Base-by-base conservation (phyloP, 1,140 invertebrate species). In the Vollenhovia emeryi region DNA sequence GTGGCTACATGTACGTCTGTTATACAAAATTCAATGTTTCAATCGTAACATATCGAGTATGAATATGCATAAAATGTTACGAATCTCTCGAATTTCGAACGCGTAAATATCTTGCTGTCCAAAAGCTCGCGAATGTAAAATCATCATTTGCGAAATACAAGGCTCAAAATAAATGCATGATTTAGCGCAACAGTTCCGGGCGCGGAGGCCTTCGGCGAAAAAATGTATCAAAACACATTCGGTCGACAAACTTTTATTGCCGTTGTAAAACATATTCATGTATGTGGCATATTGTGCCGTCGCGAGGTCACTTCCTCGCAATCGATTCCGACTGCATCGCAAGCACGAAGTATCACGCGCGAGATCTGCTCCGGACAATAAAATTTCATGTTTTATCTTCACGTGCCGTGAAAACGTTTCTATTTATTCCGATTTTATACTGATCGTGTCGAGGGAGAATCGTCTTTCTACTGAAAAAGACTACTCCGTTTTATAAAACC, bases 321-420 rank as follows among this genome's bases (percentile, higher is more conserved):
- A 66, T 66, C 64, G 21, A 68, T 68, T 68, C 24, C 43, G 36
- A 68, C 30, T 40, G 64, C 11, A 68, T 24, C 18, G 64, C 50
- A 75, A 60, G 33, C 50, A 30, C 36, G n/a, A 21, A 57, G 40
- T 74, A 52, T 36, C 36, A 9, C 6, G 13, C 13, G 36, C 27
- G 50, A 57, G 50, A 74, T 55, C 33, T 24, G 73, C 33, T 59
- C 40, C n/a, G 2, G 24, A 75, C 73, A 40, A 45, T 71, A 71
- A 33, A 71, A 71, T 48, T 50, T 50, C 45, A 50, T 33, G 68
- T 30, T 71, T 71, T 33, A 71, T 52, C 43, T 69, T 15, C 15
- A 30, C 24, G 24, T 48, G 24, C 66, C 27, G 27, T 71, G 62
- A 48, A 71, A 50, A 71, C 27, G 68, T 30, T 71, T 71, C 7